Conservation (phyloP, 2,797 vertebrate species). For the Tragelaphus eurycerus region DNA sequence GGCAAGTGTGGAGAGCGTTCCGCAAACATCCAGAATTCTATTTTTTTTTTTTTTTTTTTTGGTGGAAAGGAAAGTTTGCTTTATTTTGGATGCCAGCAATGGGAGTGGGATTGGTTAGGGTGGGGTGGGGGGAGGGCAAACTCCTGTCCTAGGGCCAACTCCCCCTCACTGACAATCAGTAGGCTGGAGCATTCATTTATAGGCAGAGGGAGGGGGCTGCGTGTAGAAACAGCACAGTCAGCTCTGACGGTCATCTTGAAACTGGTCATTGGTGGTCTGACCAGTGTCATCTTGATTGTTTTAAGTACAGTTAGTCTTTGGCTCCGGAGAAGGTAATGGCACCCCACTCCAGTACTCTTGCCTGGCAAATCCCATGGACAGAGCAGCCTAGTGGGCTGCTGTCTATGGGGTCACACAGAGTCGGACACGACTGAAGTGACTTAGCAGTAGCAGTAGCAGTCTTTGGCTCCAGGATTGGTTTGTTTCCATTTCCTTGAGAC, state of each 20-base stretch:
- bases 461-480: neutral
- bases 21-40: neutral
- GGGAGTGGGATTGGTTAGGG: neutral
- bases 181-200: neutral
- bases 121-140: neutral
- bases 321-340: neutral
- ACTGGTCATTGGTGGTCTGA: neutral
- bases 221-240: neutral
- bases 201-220: neutral
- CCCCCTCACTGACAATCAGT: neutral
- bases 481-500: neutral
- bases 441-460: no score
- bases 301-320: neutral
- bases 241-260: neutral
- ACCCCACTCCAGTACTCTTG: no score
- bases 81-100: neutral
- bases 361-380: no score
- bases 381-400: no score
- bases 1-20: no score
- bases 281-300: neutral
- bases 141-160: neutral
- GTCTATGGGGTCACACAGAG: no score
- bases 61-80: neutral
- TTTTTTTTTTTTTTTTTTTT: neutral
- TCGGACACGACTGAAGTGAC: no score